Evolutionary conservation across 2,113 vertebrate species (phyloP), one percentile per base, ranked within the genome.

Genomic region (Myotis lucifugus): DNA sequence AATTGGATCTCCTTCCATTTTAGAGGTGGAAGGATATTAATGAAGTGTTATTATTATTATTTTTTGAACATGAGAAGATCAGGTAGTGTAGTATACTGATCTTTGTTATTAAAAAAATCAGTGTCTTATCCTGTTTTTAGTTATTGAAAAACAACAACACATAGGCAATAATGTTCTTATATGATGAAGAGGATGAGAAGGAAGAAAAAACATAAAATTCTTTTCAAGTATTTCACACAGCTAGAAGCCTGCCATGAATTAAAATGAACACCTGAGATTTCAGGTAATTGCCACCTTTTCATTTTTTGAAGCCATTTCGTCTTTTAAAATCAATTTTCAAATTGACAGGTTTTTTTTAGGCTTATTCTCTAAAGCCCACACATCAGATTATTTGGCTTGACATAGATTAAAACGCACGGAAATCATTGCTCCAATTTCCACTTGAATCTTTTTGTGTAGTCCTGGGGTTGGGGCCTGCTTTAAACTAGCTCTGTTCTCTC

Each of bases 271-370:
- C 14, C 1, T 7, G 86, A 69, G 5, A 50, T 54, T 94, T 64
- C 40, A 94, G 64, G 34, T 40, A 67, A 89, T 72, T 76, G n/a
- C 2, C 19, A 27, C 3, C 34, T 90, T 14, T 91, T 64, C n/a
- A 37, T 82, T 85, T 85, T 73, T 52, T 27, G 46, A 69, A 78
- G 72, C 2, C 21, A 40, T 88, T 88, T 94, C 15, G 7, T 67
- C 19, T 48, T 21, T 85, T 91, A 89, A 90, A 89, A 85, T 73
- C 32, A 84, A 23, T 29, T 92, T 88, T 64, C 25, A 97, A 79
- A 95, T 21, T 11, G 23, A 69, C 2, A 46, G 18, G 19, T 42
- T 29, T 64, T 76, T 69, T 73, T 81, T 14, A 78, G 5, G 4
- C 54, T 73, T 90, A 23, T 12, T 70, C 3, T 93, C 8, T 70